Percentiles rank a stretch among this genome's conserved stretches.
Evolutionary conservation across 2,888 invertebrate species (phyloP).

Genomic region (Lamellibrachia satsuma): DNA sequence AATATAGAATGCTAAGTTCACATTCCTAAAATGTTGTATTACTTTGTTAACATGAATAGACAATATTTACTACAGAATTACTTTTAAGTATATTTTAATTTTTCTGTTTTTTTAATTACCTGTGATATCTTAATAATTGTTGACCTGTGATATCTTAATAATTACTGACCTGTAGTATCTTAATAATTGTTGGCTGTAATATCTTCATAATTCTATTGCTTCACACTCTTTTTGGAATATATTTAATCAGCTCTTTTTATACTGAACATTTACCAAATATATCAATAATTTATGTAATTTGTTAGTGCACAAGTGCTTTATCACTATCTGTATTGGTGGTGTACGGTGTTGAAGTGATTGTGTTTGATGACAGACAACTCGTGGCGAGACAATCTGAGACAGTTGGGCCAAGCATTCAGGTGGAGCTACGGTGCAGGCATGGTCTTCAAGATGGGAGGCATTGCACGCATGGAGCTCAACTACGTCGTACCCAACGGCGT

Average conservation of each 20-base stretch:
- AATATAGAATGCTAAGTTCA: background rate
- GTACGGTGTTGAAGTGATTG: slow-evolving; percentile 25
- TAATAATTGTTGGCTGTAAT: no score
- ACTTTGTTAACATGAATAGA: background rate
- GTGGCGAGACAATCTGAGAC: background rate
- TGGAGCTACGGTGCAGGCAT: slow-evolving; percentile 85
- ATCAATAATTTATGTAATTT: no score
- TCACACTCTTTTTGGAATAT: no score
- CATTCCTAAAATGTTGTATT: background rate
- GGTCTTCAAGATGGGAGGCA: slow-evolving; percentile 82
- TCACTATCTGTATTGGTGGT: background rate
- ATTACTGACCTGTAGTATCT: no score
- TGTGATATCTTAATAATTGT: no score
- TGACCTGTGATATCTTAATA: no score
- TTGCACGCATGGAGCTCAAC: slow-evolving; percentile 93
- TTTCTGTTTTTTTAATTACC: no score
- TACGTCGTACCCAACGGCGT: slow-evolving; percentile 84
- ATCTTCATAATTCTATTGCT: no score
- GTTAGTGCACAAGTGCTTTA: background rate
- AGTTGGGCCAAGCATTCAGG: slow-evolving; percentile 63
- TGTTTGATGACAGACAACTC: background rate
- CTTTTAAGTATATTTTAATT: no score
- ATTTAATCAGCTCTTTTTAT: no score
- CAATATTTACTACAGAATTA: no score
- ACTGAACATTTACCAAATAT: no score